phyloP scores from a whole-genome alignment of 2,888 invertebrate genomes.

The Emmelina monodactyla region DNA sequence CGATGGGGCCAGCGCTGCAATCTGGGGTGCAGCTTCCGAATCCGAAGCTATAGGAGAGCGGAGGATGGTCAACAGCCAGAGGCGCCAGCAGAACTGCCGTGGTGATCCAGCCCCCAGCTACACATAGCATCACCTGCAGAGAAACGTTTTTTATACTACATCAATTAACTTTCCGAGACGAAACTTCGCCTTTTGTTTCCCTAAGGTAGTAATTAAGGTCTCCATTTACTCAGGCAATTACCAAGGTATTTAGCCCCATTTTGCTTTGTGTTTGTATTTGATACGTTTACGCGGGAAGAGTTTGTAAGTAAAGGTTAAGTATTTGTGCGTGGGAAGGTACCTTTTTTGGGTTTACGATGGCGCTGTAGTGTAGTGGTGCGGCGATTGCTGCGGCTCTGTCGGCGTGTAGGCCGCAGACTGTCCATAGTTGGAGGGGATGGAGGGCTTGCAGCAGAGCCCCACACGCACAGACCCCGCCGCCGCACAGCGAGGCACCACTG shows the following conservation, averaged over 20 bases:
- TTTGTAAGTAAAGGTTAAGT: too few species aligned
- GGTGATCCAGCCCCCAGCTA: slow-evolving; percentile 73
- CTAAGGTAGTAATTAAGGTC: too few species aligned
- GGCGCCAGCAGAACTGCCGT: slow-evolving; percentile 71
- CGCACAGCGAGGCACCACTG: slow-evolving; percentile 74
- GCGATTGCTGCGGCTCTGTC: slow-evolving; percentile 83
- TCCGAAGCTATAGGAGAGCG: slow-evolving; percentile 41
- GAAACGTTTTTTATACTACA: too few species aligned
- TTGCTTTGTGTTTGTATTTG: too few species aligned
- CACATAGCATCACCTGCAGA: slow-evolving; percentile 68
- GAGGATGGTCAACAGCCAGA: slow-evolving; percentile 67
- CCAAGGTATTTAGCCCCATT: too few species aligned
- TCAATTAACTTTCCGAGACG: too few species aligned
- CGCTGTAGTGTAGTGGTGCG: slow-evolving; percentile 80
- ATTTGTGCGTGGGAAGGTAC: too few species aligned
- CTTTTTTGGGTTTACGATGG: slow-evolving; percentile 76
- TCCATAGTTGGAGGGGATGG: slow-evolving; percentile 80
- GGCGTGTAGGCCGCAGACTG: slow-evolving; percentile 80
- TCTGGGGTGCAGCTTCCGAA: slow-evolving; percentile 73
- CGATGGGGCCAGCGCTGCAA: slow-evolving; percentile 68
- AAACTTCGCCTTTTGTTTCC: too few species aligned
- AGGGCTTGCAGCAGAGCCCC: slow-evolving; percentile 74
- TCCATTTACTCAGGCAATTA: too few species aligned
- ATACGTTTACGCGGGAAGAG: too few species aligned
- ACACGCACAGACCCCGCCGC: slow-evolving; percentile 72